Percentiles rank a stretch among this genome's conserved stretches.
Conservation (phyloP, 2,113 vertebrate genomes). For the Puntigrus tetrazona region DNA sequence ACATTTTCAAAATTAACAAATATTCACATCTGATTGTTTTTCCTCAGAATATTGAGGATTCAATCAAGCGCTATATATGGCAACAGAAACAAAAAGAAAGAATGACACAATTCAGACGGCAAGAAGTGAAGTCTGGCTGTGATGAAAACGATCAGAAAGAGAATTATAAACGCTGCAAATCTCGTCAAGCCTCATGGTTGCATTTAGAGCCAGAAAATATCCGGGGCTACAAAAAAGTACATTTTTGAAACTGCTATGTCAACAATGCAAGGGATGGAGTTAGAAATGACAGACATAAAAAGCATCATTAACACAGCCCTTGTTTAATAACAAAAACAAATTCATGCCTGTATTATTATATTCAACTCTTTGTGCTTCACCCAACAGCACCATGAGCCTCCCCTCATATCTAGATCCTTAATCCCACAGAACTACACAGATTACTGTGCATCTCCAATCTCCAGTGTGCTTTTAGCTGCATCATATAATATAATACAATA, state of each 20-base stretch:
- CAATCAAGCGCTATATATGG: neutral
- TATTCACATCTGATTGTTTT: constrained; percentile 14
- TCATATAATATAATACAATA: neutral
- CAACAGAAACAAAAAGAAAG: neutral
- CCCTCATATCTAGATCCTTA: neutral
- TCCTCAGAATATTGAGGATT: neutral
- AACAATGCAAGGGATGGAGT: neutral
- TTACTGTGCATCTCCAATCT: constrained; percentile 18
- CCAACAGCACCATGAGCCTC: too few relatives aligned
- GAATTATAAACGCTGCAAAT: neutral
- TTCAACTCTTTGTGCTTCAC: neutral
- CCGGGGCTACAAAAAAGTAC: neutral
- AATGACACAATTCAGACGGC: neutral
- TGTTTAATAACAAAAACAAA: neutral
- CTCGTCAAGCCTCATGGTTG: neutral
- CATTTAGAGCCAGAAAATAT: neutral
- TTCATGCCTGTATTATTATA: neutral
- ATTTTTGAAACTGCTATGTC: neutral
- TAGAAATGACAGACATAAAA: too few relatives aligned
- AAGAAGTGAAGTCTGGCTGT: neutral
- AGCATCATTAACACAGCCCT: neutral
- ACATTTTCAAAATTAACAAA: neutral
- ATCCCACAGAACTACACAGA: constrained; percentile 39
- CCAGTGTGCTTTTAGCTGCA: neutral
- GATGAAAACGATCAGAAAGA: neutral